phyloP scores from a whole-genome alignment of 1,140 invertebrate genomes.

The Drosophila pruinosa region DNA sequence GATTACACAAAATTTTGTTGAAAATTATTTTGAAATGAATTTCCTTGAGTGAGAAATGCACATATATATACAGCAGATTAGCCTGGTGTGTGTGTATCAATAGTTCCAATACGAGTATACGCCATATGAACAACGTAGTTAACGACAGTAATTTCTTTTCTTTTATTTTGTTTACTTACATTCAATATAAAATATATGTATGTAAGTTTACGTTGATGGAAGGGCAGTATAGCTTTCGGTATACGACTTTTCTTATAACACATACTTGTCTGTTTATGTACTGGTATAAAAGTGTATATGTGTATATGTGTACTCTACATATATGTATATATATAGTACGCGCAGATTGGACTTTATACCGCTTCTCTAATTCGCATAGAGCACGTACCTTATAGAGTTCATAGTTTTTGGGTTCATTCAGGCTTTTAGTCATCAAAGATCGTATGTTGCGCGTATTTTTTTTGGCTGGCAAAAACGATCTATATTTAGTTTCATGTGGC shows the following conservation, averaged over 20 bases:
- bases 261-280: neutral
- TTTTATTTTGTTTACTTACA: neutral
- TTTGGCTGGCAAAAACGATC: neutral
- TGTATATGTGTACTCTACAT: neutral
- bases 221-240: neutral
- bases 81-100: neutral
- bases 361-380: constrained; percentile 19
- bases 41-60: neutral
- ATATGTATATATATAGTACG: neutral
- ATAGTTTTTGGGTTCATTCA: constrained; percentile 48
- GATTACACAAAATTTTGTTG: neutral
- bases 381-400: constrained; percentile 23
- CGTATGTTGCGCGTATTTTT: constrained; percentile 22
- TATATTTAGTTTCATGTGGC: constrained; percentile 41
- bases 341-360: constrained; percentile 26
- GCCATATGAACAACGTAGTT: neutral
- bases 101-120: neutral
- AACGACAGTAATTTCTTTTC: neutral
- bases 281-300: too few species aligned
- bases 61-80: neutral
- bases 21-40: neutral
- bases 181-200: neutral
- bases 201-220: neutral
- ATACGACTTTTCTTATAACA: neutral
- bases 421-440: constrained; percentile 53